Evolutionary conservation across 2,113 vertebrate genomes (phyloP).

Genomic region (Apus apus): DNA sequence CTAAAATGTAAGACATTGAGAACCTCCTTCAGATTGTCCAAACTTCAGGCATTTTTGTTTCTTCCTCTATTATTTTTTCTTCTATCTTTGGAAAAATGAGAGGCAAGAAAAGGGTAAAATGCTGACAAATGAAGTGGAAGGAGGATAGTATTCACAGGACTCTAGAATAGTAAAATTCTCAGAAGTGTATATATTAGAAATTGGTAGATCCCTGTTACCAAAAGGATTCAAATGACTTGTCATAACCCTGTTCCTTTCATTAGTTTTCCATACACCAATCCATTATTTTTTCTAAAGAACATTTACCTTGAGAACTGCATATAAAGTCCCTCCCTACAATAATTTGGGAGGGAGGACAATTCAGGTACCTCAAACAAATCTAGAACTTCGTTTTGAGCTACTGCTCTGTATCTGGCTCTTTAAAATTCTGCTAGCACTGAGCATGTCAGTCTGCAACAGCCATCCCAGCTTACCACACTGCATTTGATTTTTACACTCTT

Average conservation of each 20-base stretch:
- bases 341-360: neutral
- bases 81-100: neutral
- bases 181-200: neutral
- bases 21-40: neutral
- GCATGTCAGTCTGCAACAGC: neutral
- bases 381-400: neutral
- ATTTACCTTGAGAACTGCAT: neutral
- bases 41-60: neutral
- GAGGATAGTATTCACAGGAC: neutral
- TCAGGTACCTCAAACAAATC: neutral
- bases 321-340: neutral
- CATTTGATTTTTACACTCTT: neutral
- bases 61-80: neutral
- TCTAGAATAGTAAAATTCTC: neutral
- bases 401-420: neutral
- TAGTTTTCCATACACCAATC: neutral
- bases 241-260: neutral
- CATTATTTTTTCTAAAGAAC: neutral
- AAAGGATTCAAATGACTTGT: neutral
- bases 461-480: neutral
- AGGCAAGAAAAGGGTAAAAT: neutral
- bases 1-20: neutral
- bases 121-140: neutral
- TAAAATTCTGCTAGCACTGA: neutral
- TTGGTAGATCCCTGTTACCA: neutral